Evolutionary conservation across 2,888 invertebrate species (phyloP).

Genomic region (Himalopsyche japonica): DNA sequence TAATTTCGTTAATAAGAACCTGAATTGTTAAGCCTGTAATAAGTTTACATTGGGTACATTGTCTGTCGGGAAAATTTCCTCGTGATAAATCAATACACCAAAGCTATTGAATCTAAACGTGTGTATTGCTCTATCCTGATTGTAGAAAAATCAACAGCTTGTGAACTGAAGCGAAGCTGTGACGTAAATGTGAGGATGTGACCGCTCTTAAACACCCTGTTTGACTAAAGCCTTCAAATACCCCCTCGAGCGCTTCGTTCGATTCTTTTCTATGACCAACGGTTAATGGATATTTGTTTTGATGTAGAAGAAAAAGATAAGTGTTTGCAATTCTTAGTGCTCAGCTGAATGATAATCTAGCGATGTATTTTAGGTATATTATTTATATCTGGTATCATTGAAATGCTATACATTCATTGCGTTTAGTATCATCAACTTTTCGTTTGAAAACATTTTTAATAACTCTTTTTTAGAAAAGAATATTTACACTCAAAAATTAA

Average conservation of each 20-base stretch:
- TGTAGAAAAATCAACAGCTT: neutral
- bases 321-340: constrained; percentile 15
- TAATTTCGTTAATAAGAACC: too few relatives aligned
- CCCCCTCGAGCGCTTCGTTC: neutral
- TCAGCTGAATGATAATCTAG: neutral
- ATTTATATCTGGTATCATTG: neutral
- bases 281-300: constrained; percentile 39
- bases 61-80: too few relatives aligned
- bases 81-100: neutral
- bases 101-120: neutral
- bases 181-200: neutral
- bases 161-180: neutral
- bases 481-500: too few relatives aligned
- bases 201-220: neutral
- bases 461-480: too few relatives aligned
- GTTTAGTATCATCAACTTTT: too few relatives aligned
- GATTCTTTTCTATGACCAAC: constrained; percentile 22
- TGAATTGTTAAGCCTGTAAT: too few relatives aligned
- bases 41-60: neutral
- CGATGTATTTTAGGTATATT: neutral
- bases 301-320: constrained; percentile 30
- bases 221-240: neutral
- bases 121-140: neutral
- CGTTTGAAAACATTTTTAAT: too few relatives aligned
- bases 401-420: too few relatives aligned